Base-by-base conservation (phyloP, 2,113 vertebrate genomes). In the Entosphenus tridentatus region DNA sequence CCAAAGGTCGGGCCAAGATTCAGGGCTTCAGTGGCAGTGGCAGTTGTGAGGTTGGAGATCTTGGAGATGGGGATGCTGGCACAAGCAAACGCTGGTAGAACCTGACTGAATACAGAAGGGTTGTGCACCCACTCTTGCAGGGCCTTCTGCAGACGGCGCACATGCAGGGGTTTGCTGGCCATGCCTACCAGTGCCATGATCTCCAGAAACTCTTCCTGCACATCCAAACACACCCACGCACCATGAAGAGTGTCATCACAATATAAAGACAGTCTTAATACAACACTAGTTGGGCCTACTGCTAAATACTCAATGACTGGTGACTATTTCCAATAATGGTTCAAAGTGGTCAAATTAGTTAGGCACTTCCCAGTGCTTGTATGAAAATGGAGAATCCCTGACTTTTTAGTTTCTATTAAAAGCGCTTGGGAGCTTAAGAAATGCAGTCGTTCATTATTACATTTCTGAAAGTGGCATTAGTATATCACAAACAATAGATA, bases 141-240 rank as follows among this genome's bases (percentile, higher is more conserved):
- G 16, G 70, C 70, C 56, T 71, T 71, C 56, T 71, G 70, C 3
- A 71, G 67, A 39, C 70, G 70, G 1, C 70, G 56, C 9, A 71
- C 70, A 1, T 71, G 70, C 11, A 71, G 70, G 2, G 70, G 70
- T 67, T 71, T 71, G 21, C 67, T 71, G 12, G 70, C 67, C 70
- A 71, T 71, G 3, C 70, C 70, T 9, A 71, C 70, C 11, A 71
- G 39, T 12, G 70, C 70, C 70, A 71, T 71, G 16, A 71, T 71
- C 39, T 71, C 70, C 67, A 71, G 70, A 57, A 71, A 71, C 18
- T 71, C 70, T 56, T 71, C 70, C 70, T 71, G 62, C 62, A 65
- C n/a, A 9, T 65, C n/a, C 9, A 11, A 65, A 21, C n/a, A 9
- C n/a, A 65, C 62, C n/a, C 62, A 9, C n/a, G 10, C n/a, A 65